Conservation (phyloP, 2,113 vertebrate species). For the Chaetura pelagica region DNA sequence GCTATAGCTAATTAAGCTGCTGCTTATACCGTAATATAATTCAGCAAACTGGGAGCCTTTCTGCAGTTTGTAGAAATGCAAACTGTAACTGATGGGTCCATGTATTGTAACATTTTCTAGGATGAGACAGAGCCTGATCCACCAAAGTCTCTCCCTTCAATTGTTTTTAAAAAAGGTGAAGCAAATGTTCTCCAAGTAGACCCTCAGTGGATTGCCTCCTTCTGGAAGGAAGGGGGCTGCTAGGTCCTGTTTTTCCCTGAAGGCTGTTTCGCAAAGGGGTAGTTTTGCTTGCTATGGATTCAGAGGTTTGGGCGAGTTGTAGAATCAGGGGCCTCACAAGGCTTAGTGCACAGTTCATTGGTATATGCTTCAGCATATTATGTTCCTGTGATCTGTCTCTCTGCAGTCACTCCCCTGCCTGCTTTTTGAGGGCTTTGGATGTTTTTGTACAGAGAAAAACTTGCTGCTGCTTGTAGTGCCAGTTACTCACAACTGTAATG, state of each 20-base stretch:
- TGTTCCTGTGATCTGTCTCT: not conserved
- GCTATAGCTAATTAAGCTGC: not conserved
- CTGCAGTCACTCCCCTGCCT: not conserved
- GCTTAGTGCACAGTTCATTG: not conserved
- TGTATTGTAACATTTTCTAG: not conserved
- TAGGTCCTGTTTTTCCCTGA: not conserved
- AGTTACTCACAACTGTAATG: not conserved
- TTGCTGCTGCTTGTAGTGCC: not conserved
- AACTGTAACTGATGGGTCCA: not conserved
- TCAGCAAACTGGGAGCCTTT: not conserved
- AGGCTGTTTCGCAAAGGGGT: not conserved
- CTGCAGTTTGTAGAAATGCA: not conserved
- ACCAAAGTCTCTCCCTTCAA: not conserved
- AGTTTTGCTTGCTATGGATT: not conserved
- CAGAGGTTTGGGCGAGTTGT: not conserved
- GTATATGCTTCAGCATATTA: not conserved
- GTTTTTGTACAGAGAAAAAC: conserved; percentile 2
- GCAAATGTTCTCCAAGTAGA: not conserved
- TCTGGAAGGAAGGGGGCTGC: not conserved
- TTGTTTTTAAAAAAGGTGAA: not conserved
- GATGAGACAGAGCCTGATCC: not conserved
- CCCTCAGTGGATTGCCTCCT: not conserved
- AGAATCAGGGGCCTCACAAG: not conserved
- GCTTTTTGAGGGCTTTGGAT: not conserved
- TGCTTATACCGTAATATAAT: not conserved